Evolutionary conservation across 2,113 vertebrate species (phyloP).

Genomic region (Misgurnus mizolepis): DNA sequence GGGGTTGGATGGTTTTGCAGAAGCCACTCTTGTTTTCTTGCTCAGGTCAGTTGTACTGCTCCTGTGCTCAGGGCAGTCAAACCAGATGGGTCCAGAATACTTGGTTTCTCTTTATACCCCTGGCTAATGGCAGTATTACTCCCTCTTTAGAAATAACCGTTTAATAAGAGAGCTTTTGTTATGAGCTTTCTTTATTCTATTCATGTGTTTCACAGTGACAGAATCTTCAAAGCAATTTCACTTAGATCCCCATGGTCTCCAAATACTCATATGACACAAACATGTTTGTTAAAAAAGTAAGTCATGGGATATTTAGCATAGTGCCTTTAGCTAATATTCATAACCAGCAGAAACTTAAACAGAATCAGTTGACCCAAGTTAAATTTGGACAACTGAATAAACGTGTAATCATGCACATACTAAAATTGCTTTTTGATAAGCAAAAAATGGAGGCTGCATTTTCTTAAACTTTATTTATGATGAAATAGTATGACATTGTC

Average conservation of each 20-base stretch:
- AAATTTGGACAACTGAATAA: conserved; percentile 1
- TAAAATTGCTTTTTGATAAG: neutral
- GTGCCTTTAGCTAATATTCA: neutral
- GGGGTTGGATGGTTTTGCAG: neutral
- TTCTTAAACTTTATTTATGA: neutral
- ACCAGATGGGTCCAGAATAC: neutral
- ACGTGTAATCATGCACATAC: neutral
- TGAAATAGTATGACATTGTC: conserved; percentile 9
- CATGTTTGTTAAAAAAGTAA: neutral
- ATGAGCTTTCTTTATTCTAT: conserved; percentile 14
- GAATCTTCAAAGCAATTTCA: neutral
- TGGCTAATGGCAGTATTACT: neutral
- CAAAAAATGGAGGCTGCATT: neutral
- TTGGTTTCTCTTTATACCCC: neutral
- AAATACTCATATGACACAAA: neutral
- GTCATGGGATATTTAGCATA: neutral
- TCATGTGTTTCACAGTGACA: neutral
- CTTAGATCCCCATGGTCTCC: neutral
- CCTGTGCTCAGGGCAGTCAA: conserved; percentile 5
- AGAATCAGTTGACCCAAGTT: neutral
- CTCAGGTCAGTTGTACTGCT: neutral
- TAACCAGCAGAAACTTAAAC: neutral
- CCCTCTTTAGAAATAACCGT: neutral
- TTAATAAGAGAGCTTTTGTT: neutral
- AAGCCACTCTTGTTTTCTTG: neutral